Evolutionary conservation across 2,888 invertebrate genomes (phyloP), one percentile per base, ranked within the genome.

Genomic region (Ferdinandea cuprea): DNA sequence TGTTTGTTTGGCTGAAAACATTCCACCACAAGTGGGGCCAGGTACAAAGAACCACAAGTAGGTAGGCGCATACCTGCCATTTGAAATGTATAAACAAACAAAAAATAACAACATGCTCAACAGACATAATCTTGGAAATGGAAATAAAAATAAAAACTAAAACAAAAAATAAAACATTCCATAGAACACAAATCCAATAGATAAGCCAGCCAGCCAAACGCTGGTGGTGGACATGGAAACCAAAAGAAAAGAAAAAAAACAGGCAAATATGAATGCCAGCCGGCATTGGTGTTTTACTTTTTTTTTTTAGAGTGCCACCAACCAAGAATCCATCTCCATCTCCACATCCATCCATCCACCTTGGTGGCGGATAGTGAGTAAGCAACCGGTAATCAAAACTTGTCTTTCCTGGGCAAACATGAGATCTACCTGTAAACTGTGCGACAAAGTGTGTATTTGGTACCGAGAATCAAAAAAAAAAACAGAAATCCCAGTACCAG

Each of bases 371-470:
- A 13, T 28, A 56, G 46, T 73, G 61, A 72, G 61, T 63, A 61
- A 65, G 44, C 63, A 65, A 63, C 54, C 73, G 63, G 73, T 73
- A 63, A 56, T 32, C 73, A 63, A 48, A 73, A 73, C 73, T 65
- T 56, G 73, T 65, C 73, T 65, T 65, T 46, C 19, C 44, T 63
- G n/a, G 42, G 28, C 52, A 54, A 63, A 54, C 72, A 63, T 37
- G 30, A 56, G 46, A 28, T 32, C 73, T 73, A 73, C 63, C 73
- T 65, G 73, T 28, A 63, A 21, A 37, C 44, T 15, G 40, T 54
- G 46, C 21, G 25, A 40, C 30, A 44, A 9, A 6, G 3, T 8
- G 13, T 35, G 44, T 56, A 54, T 35, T 15, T 48, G 19, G 28
- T 56, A 44, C 35, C 32, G 44, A 72, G 44, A 3, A n/a, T n/a